Conservation (phyloP, 2,888 invertebrate genomes). For the Acleris literana region DNA sequence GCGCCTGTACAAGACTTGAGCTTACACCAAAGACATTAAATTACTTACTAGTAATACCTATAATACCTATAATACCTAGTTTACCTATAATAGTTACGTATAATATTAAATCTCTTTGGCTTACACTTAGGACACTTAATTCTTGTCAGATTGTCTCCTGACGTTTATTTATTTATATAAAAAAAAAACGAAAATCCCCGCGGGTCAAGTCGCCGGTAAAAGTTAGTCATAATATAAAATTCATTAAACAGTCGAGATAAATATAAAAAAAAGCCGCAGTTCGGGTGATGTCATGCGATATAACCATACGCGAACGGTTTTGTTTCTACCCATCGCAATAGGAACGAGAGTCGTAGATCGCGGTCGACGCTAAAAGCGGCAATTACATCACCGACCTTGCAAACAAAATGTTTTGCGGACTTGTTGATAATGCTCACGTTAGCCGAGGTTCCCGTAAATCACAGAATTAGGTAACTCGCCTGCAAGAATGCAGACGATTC, state of each 20-base stretch:
- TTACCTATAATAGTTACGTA: too few species aligned
- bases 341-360: constrained; percentile 40
- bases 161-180: too few species aligned
- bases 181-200: too few species aligned
- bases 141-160: too few species aligned
- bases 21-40: too few species aligned
- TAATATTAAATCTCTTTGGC: too few species aligned
- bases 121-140: too few species aligned
- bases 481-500: too few species aligned
- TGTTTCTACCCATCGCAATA: constrained; percentile 32
- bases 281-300: constrained; percentile 31
- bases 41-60: too few species aligned
- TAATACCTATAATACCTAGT: too few species aligned
- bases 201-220: background rate
- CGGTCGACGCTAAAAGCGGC: constrained; percentile 67
- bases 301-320: constrained; percentile 31
- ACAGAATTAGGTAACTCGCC: constrained; percentile 5
- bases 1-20: too few species aligned
- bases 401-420: constrained; percentile 58
- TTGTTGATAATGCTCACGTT: constrained; percentile 59
- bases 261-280: constrained; percentile 30
- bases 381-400: constrained; percentile 82
- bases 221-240: background rate
- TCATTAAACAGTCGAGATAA: constrained; percentile 44
- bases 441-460: constrained; percentile 57